Evolutionary conservation across 1,140 invertebrate genomes (phyloP).

Genomic region (honey bee (Apis mellifera)): DNA sequence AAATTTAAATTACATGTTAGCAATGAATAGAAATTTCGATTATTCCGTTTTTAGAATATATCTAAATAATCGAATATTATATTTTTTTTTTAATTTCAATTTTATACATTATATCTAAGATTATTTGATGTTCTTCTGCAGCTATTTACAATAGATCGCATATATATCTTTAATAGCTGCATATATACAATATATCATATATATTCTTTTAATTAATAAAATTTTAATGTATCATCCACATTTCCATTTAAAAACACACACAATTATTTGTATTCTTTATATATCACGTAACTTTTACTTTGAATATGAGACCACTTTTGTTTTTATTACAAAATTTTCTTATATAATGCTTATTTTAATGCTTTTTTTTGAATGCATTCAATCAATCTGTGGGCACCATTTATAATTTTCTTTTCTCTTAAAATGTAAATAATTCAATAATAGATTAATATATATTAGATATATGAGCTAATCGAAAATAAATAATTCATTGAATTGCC

Average conservation of each 20-base stretch:
- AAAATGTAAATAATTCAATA: slow-evolving; percentile 58
- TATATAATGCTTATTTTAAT: slow-evolving; percentile 35
- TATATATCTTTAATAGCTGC: slow-evolving; percentile 39
- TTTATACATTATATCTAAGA: slow-evolving; percentile 12
- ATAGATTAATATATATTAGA: slow-evolving; percentile 53
- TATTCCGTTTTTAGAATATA: neutral
- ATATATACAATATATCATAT: slow-evolving; percentile 35
- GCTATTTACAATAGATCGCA: slow-evolving; percentile 2
- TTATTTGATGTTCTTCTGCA: slow-evolving; percentile 36
- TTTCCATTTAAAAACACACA: slow-evolving; percentile 37
- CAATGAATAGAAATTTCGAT: slow-evolving; percentile 18
- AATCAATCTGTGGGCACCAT: slow-evolving; percentile 51
- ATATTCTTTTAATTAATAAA: slow-evolving; percentile 36
- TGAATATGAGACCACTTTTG: slow-evolving; percentile 34
- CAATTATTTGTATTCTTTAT: slow-evolving; percentile 42
- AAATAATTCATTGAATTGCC: slow-evolving; percentile 62
- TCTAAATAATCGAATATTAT: neutral
- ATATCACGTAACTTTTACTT: slow-evolving; percentile 47
- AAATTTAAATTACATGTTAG: slow-evolving; percentile 28
- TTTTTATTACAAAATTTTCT: slow-evolving; percentile 35
- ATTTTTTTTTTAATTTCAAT: neutral
- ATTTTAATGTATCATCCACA: slow-evolving; percentile 32
- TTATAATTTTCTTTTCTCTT: slow-evolving; percentile 35
- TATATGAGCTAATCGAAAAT: slow-evolving; percentile 62
- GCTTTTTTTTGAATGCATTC: neutral